phyloP scores from a whole-genome alignment of 2,888 invertebrate species.

The Drosophila gaucha region DNA sequence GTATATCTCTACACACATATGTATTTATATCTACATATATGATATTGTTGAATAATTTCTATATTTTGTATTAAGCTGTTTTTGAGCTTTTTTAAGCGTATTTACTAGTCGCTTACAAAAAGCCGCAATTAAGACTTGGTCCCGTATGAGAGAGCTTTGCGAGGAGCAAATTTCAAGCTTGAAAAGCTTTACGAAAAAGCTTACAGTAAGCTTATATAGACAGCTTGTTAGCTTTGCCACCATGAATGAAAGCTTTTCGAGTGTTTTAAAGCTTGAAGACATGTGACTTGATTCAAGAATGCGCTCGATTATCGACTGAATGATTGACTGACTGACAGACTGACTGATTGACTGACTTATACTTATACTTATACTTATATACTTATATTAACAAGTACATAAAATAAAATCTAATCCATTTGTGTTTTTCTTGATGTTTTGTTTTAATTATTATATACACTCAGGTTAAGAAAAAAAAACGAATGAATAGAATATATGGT shows the following conservation, averaged over 20 bases:
- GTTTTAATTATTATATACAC: slow-evolving; percentile 40
- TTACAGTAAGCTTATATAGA: neutral
- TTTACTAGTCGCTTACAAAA: neutral
- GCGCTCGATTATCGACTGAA: neutral
- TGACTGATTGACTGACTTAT: neutral
- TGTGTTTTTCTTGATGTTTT: slow-evolving; percentile 3
- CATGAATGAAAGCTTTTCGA: neutral
- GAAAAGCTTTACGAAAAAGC: slow-evolving; percentile 13
- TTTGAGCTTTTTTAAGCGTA: slow-evolving; percentile 1
- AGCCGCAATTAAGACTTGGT: neutral
- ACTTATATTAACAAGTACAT: too few species aligned
- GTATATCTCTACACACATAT: too few species aligned
- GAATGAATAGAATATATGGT: slow-evolving; percentile 23
- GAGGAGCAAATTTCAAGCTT: slow-evolving; percentile 13
- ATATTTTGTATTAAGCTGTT: neutral
- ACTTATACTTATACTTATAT: too few species aligned
- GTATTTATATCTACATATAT: too few species aligned
- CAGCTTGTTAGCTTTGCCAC: slow-evolving; percentile 6
- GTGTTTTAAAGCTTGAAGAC: slow-evolving; percentile 5
- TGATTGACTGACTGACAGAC: neutral
- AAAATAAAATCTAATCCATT: neutral
- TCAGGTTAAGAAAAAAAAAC: slow-evolving; percentile 37
- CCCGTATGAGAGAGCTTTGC: slow-evolving; percentile 12
- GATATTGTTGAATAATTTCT: too few species aligned
- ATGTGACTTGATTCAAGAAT: neutral